Conservation (phyloP, 2,113 vertebrate genomes). For the Aegotheles bennettii region DNA sequence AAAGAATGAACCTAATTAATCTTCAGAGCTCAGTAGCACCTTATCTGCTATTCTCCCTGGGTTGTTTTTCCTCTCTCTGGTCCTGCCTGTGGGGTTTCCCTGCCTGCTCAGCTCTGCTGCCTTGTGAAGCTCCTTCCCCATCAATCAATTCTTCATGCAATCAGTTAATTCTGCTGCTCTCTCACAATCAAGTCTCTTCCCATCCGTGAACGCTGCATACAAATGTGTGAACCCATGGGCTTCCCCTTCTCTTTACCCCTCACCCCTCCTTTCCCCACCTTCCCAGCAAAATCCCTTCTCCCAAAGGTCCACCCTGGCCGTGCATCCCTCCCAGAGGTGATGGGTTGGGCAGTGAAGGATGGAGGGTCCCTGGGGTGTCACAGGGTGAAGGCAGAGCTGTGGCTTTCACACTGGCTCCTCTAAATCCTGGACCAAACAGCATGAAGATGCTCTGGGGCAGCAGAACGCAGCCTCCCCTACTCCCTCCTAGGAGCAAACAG, state of each 20-base stretch:
- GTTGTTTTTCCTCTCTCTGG: not conserved
- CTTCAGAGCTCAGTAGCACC: not conserved
- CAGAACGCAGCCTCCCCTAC: not conserved
- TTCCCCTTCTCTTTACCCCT: not conserved
- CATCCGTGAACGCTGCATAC: rapidly evolving
- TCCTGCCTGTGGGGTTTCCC: not conserved
- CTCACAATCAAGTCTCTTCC: not conserved
- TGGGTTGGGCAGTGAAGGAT: not conserved
- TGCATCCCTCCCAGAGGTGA: not conserved
- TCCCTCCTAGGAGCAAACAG: too few relatives aligned
- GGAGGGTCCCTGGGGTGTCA: not conserved
- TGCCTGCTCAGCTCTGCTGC: not conserved
- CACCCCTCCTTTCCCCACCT: not conserved
- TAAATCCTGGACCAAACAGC: not conserved
- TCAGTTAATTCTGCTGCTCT: not conserved
- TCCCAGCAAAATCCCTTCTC: not conserved
- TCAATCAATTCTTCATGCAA: not conserved
- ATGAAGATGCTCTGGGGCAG: not conserved
- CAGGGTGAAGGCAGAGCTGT: rapidly evolving
- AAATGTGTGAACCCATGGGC: rapidly evolving
- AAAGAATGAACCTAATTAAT: not conserved
- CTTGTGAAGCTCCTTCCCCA: not conserved
- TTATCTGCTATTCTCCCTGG: not conserved
- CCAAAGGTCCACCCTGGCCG: not conserved
- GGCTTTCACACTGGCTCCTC: not conserved